phyloP scores from a whole-genome alignment of 2,797 vertebrate species.

The Gila robusta region DNA sequence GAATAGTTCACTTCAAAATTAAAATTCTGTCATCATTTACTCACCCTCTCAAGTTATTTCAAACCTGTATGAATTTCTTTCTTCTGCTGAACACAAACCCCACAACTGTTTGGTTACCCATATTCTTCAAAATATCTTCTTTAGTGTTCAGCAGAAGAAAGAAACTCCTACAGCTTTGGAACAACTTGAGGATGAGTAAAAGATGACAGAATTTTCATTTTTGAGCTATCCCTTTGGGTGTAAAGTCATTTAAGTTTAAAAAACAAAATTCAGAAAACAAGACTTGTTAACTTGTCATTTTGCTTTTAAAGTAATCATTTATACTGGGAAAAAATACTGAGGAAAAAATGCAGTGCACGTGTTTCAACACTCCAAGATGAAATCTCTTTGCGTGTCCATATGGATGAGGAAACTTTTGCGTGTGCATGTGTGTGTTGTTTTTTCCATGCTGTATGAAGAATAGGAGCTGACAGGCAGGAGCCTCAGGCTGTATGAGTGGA shows the following conservation, averaged over 20 bases:
- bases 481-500: conserved; percentile 27
- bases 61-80: no score
- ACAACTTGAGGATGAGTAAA: no score
- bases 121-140: no score
- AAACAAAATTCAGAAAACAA: not conserved
- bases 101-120: no score
- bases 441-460: conserved; percentile 11
- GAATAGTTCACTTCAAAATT: no score
- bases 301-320: not conserved
- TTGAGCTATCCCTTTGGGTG: not conserved
- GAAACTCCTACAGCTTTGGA: no score
- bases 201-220: no score
- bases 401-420: not conserved
- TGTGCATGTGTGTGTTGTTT: conserved; percentile 10
- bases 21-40: no score
- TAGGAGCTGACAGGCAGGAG: conserved; percentile 20
- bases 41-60: no score
- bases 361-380: not conserved
- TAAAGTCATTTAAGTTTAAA: not conserved
- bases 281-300: not conserved
- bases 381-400: not conserved
- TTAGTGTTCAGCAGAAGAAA: no score
- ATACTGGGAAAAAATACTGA: not conserved
- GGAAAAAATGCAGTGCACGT: not conserved
- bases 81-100: no score